Evolutionary conservation across 2,888 invertebrate species (phyloP).

Genomic region (Marronus borbonicus): DNA sequence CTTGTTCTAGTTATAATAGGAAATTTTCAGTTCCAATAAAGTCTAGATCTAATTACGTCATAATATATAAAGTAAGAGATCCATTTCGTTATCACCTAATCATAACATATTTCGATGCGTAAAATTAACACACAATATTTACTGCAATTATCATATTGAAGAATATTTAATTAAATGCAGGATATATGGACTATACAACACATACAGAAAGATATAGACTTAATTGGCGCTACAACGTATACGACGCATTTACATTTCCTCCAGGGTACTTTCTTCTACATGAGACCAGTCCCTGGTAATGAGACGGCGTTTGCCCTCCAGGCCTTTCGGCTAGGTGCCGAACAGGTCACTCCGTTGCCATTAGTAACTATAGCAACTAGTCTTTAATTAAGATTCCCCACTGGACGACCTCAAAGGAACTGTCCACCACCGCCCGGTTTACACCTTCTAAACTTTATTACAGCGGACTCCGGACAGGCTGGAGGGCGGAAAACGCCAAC

Average conservation of each 20-base stretch:
- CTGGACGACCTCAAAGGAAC: constrained; percentile 60
- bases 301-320: constrained; percentile 61
- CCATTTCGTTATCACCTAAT: too few relatives aligned
- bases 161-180: neutral
- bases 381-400: constrained; percentile 64
- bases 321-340: constrained; percentile 56
- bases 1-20: too few relatives aligned
- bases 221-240: constrained; percentile 42
- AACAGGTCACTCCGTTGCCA: constrained; percentile 59
- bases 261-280: constrained; percentile 55
- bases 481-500: neutral
- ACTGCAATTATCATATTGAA: neutral
- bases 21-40: too few relatives aligned
- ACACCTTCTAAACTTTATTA: constrained; percentile 54
- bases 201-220: neutral
- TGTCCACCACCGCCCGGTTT: constrained; percentile 57
- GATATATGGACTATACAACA: neutral
- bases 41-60: too few relatives aligned
- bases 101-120: too few relatives aligned
- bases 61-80: too few relatives aligned
- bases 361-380: constrained; percentile 63
- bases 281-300: constrained; percentile 58
- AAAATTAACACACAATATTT: too few relatives aligned
- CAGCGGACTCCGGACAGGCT: constrained; percentile 19
- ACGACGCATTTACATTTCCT: constrained; percentile 53